Conservation (phyloP, 2,888 invertebrate species). For the Drosophila colorata region DNA sequence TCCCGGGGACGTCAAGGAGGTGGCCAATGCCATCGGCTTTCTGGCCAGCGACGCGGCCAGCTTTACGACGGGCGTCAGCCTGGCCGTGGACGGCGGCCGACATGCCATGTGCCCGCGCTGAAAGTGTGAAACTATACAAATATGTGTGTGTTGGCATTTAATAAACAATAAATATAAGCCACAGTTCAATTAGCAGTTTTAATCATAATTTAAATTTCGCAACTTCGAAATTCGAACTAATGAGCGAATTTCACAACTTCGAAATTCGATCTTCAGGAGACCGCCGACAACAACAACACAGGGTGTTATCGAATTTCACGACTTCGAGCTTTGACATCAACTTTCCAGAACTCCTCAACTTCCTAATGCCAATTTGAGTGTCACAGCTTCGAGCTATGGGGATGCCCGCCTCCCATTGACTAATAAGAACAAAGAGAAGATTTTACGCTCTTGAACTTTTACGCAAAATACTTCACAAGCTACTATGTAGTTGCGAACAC, state of each 20-base stretch:
- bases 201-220: slow-evolving; percentile 30
- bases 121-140: slow-evolving; percentile 32
- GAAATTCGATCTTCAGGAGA: neutral
- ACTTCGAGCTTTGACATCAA: neutral
- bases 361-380: too few species aligned
- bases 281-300: neutral
- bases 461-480: too few species aligned
- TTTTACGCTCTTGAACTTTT: too few species aligned
- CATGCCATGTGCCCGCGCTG: slow-evolving; percentile 89
- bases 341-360: too few species aligned
- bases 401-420: too few species aligned
- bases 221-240: slow-evolving; percentile 16
- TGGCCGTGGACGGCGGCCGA: slow-evolving; percentile 90
- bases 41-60: slow-evolving; percentile 91
- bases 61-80: slow-evolving; percentile 90
- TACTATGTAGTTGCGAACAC: too few species aligned
- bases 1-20: slow-evolving; percentile 93
- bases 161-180: slow-evolving; percentile 3
- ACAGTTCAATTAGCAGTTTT: neutral
- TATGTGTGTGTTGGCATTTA: slow-evolving; percentile 36
- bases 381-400: too few species aligned
- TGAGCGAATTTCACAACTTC: neutral
- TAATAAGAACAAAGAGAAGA: too few species aligned
- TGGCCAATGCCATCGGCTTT: slow-evolving; percentile 94
- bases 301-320: neutral